Conservation (phyloP, 2,113 vertebrate species). For the Leptobrachium ailaonicum region DNA sequence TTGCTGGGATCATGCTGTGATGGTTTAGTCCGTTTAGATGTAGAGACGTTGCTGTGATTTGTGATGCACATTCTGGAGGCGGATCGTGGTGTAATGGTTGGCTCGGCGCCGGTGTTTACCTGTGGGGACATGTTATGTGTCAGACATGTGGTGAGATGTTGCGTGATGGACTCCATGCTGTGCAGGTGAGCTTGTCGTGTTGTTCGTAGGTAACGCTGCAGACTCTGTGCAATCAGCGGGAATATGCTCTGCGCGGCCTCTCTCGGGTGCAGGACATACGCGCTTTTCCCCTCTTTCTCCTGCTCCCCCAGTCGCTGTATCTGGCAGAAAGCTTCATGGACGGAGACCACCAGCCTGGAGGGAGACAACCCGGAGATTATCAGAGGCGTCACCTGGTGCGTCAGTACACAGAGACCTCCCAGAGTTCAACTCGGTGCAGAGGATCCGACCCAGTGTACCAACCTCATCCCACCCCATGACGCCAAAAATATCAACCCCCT, state of each 20-base stretch:
- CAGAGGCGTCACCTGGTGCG: not conserved
- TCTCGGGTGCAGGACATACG: constrained; percentile 82
- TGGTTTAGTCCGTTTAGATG: no score
- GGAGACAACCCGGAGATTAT: not conserved
- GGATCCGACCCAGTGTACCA: no score
- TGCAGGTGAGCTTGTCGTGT: constrained; percentile 94
- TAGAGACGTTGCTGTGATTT: no score
- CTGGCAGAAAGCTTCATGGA: constrained; percentile 94
- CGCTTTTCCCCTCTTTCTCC: constrained; percentile 88
- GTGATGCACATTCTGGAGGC: no score
- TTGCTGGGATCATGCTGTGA: no score
- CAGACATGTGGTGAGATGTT: constrained; percentile 94
- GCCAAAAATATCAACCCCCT: no score
- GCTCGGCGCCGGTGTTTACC: constrained; percentile 62
- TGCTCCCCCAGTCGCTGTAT: constrained; percentile 76
- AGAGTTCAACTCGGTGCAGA: not conserved
- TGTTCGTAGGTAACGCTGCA: constrained; percentile 95
- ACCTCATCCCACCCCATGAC: not conserved
- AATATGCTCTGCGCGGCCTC: constrained; percentile 96
- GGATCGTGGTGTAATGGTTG: no score
- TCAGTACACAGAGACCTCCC: not conserved
- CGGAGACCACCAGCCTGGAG: constrained; percentile 86
- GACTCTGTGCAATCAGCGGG: constrained; percentile 91
- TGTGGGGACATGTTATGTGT: constrained; percentile 95
- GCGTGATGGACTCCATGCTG: constrained; percentile 98